Evolutionary conservation across 2,113 vertebrate species (phyloP).

Genomic region (Mustelus asterias): DNA sequence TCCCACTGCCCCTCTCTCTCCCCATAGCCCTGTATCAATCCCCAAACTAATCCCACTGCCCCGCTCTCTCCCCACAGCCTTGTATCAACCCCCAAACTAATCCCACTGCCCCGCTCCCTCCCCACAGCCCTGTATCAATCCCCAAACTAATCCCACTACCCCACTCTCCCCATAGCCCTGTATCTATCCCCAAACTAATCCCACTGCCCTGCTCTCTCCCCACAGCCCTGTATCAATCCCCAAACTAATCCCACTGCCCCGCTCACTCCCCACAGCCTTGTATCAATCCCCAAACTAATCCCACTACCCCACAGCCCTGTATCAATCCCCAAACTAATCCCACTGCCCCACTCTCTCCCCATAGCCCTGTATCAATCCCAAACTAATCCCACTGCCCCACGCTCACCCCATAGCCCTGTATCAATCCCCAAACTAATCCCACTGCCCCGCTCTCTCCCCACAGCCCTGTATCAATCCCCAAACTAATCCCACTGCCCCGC

Average conservation of each 20-base stretch:
- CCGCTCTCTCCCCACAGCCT: not conserved
- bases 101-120: not conserved
- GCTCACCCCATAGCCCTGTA: too few species aligned
- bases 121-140: not conserved
- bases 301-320: not conserved
- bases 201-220: not conserved
- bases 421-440: too few species aligned
- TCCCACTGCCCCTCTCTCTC: not conserved
- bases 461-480: too few species aligned
- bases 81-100: not conserved
- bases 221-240: not conserved
- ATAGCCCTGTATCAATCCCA: too few species aligned
- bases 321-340: too few species aligned
- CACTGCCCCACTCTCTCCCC: too few species aligned
- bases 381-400: too few species aligned
- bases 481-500: too few species aligned
- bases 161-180: not conserved
- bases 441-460: too few species aligned
- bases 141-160: not conserved
- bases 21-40: not conserved
- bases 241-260: not conserved
- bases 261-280: not conserved
- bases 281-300: not conserved
- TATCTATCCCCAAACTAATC: not conserved
- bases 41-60: not conserved